phyloP scores from a whole-genome alignment of 2,797 vertebrate species.

The Premnoplex brunnescens region DNA sequence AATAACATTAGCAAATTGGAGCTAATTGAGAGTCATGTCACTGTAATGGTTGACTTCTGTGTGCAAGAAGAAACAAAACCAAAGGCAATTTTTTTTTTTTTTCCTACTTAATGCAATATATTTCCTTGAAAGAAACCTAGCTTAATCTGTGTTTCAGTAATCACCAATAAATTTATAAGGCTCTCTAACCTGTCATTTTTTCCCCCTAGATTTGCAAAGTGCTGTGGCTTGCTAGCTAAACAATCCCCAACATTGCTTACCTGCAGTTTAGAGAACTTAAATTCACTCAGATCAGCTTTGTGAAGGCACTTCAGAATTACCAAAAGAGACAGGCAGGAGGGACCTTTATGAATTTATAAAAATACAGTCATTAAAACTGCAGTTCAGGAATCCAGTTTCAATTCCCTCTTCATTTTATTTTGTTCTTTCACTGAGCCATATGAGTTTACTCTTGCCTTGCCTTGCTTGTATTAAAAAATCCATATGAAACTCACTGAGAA shows the following conservation, averaged over 20 bases:
- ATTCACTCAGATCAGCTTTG: neutral
- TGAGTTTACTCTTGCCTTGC: neutral
- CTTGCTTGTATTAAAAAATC: neutral
- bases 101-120: accelerated
- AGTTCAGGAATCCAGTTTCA: neutral
- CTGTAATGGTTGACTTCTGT: neutral
- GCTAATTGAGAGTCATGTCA: neutral
- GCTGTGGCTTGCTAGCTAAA: neutral
- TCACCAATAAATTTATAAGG: neutral
- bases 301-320: neutral
- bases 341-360: neutral
- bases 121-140: neutral
- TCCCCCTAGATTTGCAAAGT: neutral
- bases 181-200: neutral
- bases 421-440: neutral
- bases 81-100: neutral
- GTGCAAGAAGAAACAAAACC: neutral
- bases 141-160: neutral
- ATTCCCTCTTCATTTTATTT: neutral
- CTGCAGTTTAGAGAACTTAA: neutral
- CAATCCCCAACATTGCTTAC: neutral
- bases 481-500: neutral
- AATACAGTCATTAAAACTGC: neutral
- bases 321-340: neutral
- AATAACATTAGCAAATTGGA: neutral